Conservation (phyloP, 2,113 vertebrate genomes). For the Typhlomys cinereus region DNA sequence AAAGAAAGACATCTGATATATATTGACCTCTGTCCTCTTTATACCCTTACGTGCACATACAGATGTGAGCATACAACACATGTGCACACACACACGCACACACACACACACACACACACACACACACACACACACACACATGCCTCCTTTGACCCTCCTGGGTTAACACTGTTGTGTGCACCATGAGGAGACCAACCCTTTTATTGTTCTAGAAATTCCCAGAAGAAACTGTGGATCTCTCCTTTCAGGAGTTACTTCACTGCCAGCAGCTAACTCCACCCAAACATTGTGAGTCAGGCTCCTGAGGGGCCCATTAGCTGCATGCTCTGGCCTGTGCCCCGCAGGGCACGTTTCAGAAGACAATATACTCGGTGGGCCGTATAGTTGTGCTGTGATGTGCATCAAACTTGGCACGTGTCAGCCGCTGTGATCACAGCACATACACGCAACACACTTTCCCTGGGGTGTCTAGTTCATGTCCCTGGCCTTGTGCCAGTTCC, state of each 20-base stretch:
- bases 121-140: neutral
- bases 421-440: neutral
- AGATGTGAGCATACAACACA: too few relatives aligned
- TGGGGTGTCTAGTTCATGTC: neutral
- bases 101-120: neutral
- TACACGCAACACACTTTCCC: neutral
- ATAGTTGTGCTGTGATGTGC: neutral
- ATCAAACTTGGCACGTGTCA: conserved; percentile 21
- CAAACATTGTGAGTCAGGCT: neutral
- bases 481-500: neutral
- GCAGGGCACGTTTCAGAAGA: neutral
- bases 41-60: too few relatives aligned
- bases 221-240: neutral
- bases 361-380: neutral
- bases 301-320: neutral
- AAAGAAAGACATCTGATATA: neutral
- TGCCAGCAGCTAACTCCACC: neutral
- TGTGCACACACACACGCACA: neutral
- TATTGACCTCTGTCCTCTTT: neutral
- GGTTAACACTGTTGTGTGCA: neutral
- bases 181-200: neutral
- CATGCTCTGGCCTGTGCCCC: neutral
- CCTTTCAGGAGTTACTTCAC: neutral
- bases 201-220: neutral
- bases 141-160: too few relatives aligned